phyloP scores from a whole-genome alignment of 2,888 invertebrate genomes.

The Pyrochroa serraticornis region DNA sequence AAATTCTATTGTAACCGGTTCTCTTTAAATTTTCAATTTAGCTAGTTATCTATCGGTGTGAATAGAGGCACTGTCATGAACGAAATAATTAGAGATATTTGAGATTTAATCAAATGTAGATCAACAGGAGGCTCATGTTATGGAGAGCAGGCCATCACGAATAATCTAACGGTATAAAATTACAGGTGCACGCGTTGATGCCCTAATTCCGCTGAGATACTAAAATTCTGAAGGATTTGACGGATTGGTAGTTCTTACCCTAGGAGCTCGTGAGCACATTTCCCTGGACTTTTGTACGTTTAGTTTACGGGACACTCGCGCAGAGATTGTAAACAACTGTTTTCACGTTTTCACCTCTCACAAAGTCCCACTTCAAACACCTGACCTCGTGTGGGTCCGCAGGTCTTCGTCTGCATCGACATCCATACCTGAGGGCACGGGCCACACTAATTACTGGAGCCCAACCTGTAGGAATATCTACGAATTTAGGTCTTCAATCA shows the following conservation, averaged over 20 bases:
- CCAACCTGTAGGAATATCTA: slow-evolving; percentile 24
- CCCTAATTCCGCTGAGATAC: too few species aligned
- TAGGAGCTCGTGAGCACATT: slow-evolving; percentile 45
- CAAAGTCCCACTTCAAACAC: slow-evolving; percentile 54
- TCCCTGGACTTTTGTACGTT: slow-evolving; percentile 42
- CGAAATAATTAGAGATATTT: background rate
- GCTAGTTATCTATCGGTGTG: too few species aligned
- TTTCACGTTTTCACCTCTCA: slow-evolving; percentile 51
- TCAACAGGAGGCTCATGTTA: slow-evolving; percentile 30
- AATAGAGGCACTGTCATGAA: background rate
- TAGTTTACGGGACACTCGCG: slow-evolving; percentile 43
- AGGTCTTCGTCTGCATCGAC: slow-evolving; percentile 48
- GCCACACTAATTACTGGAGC: slow-evolving; percentile 33
- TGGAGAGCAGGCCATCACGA: slow-evolving; percentile 35
- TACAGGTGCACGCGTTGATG: slow-evolving; percentile 7
- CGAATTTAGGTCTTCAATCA: slow-evolving; percentile 9
- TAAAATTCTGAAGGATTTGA: background rate
- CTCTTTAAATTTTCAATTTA: background rate
- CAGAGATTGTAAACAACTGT: slow-evolving; percentile 56
- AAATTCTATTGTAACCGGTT: slow-evolving; percentile 19
- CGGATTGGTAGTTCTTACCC: slow-evolving; percentile 40
- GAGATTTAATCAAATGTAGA: slow-evolving; percentile 37
- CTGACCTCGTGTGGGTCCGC: slow-evolving; percentile 56
- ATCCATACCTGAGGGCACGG: slow-evolving; percentile 43
- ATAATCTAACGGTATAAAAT: slow-evolving; percentile 40